Conservation (phyloP, 2,888 invertebrate species). For the Lobophora halterata region DNA sequence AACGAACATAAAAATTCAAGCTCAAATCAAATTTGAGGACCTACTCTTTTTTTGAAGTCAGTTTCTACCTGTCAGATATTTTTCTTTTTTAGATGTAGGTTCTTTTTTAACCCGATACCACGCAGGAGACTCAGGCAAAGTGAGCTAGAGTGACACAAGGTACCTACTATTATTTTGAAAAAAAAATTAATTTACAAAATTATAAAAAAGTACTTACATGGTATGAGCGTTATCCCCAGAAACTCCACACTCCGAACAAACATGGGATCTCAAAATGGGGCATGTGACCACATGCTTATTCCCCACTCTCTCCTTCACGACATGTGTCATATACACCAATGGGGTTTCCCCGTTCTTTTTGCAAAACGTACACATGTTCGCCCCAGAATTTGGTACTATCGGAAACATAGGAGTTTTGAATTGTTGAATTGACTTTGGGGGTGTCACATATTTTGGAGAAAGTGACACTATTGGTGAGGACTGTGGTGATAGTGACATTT, state of each 20-base stretch:
- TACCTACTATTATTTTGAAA: too few relatives aligned
- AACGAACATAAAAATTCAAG: too few relatives aligned
- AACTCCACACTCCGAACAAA: conserved; percentile 59
- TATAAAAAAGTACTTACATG: conserved; percentile 54
- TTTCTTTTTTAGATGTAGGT: too few relatives aligned
- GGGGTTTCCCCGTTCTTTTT: conserved; percentile 71
- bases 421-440: conserved; percentile 4
- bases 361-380: conserved; percentile 64
- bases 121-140: too few relatives aligned
- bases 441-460: too few relatives aligned
- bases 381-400: conserved; percentile 14
- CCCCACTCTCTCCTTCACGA: conserved; percentile 54
- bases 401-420: conserved; percentile 23
- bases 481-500: too few relatives aligned
- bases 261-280: conserved; percentile 62
- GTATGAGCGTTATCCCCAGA: conserved; percentile 70
- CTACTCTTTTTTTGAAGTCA: too few relatives aligned
- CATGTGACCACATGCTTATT: conserved; percentile 58
- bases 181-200: neutral
- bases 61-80: too few relatives aligned
- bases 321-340: conserved; percentile 59
- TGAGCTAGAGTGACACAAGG: too few relatives aligned
- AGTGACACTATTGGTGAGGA: too few relatives aligned
- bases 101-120: too few relatives aligned
- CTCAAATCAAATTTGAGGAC: too few relatives aligned